phyloP scores from a whole-genome alignment of 1,140 invertebrate genomes.

The Prorops nasuta region DNA sequence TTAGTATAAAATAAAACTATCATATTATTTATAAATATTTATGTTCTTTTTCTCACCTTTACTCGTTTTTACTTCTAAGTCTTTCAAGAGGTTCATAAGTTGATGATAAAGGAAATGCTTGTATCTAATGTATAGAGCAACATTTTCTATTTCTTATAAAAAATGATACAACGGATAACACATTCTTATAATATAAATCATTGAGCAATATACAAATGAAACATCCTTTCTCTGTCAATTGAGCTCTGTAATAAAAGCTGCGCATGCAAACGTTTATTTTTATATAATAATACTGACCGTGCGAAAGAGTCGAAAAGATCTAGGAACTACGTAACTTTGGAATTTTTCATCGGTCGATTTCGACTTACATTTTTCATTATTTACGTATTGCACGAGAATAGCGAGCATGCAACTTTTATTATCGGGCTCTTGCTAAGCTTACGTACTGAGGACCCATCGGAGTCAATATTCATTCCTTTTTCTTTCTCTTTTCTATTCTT shows the following conservation, averaged over 20 bases:
- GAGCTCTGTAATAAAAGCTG: constrained; percentile 53
- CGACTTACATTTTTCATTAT: too few species aligned
- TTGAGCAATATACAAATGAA: constrained; percentile 59
- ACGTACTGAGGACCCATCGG: too few species aligned
- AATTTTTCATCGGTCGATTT: too few species aligned
- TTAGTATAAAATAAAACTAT: constrained; percentile 9
- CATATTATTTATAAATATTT: constrained; percentile 17
- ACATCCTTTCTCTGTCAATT: constrained; percentile 47
- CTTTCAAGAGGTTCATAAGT: constrained; percentile 7
- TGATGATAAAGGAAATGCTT: constrained; percentile 13
- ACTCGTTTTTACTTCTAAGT: background rate
- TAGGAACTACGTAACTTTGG: too few species aligned
- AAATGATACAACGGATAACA: constrained; percentile 59
- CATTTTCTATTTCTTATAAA: constrained; percentile 58
- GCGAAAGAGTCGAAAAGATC: too few species aligned
- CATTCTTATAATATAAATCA: constrained; percentile 57
- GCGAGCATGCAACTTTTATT: constrained; percentile 40
- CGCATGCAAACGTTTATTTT: constrained; percentile 28
- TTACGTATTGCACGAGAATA: constrained; percentile 41
- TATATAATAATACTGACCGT: too few species aligned
- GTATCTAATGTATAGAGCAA: constrained; percentile 49
- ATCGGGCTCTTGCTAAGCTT: constrained; percentile 46
- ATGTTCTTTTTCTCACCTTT: constrained; percentile 13
- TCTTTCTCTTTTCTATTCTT: too few species aligned
- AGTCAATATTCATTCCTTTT: too few species aligned